A percentile compares a stretch with the other conserved stretches of the same genome.
Conservation (phyloP, 2,113 vertebrate genomes). For the Anolis carolinensis region DNA sequence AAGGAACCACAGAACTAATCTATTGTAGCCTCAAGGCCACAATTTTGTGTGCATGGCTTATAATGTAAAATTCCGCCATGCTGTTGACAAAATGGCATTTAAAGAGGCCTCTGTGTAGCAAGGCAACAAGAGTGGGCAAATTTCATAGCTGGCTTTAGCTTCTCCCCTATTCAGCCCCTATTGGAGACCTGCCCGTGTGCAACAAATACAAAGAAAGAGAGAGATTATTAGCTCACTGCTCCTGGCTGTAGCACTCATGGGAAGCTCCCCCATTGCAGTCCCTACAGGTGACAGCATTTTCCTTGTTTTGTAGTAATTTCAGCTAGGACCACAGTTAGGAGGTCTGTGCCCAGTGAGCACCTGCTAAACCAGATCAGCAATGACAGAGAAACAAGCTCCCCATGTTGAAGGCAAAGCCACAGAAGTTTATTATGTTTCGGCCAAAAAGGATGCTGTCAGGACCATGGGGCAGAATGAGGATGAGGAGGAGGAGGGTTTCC, state of each 20-base stretch:
- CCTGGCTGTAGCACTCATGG: background rate
- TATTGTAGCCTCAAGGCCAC: background rate
- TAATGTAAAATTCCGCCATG: background rate
- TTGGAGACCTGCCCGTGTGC: background rate
- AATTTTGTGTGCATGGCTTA: background rate
- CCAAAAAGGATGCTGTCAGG: no score
- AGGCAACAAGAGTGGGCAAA: background rate
- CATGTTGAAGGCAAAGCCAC: no score
- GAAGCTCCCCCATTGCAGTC: background rate
- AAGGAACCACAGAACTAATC: background rate
- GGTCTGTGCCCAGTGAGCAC: no score
- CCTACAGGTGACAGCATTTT: background rate
- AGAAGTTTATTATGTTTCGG: no score
- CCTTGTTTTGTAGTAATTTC: no score
- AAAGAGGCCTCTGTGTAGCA: background rate
- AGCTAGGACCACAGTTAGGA: no score
- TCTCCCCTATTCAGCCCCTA: no score
- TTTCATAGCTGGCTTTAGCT: background rate
- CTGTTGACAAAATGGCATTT: background rate
- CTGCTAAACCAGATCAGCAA: no score
- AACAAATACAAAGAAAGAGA: background rate
- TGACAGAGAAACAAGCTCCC: no score
- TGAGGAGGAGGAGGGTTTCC: no score
- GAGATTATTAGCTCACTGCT: background rate
- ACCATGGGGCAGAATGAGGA: no score